phyloP scores from a whole-genome alignment of 2,113 vertebrate genomes.

The Cyprinus carpio region DNA sequence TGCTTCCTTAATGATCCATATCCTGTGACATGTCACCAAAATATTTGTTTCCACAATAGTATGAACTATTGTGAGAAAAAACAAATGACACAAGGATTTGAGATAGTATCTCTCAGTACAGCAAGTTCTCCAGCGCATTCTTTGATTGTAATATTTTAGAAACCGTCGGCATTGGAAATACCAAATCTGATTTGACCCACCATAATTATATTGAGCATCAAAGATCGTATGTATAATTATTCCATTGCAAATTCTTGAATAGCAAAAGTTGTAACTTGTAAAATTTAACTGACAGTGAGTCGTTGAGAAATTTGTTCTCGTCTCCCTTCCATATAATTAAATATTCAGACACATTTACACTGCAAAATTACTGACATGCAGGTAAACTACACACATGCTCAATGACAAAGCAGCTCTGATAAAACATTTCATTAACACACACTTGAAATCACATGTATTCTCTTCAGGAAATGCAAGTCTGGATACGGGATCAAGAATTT shows the following conservation, averaged over 20 bases:
- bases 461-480: not conserved
- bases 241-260: not conserved
- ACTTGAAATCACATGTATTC: constrained; percentile 5
- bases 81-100: not conserved
- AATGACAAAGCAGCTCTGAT: not conserved
- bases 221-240: not conserved
- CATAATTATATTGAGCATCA: not conserved
- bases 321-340: not conserved
- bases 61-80: not conserved
- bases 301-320: not conserved
- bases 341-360: not conserved
- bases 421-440: not conserved
- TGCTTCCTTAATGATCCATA: constrained; percentile 11
- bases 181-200: not conserved
- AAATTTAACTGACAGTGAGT: not conserved
- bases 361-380: not conserved
- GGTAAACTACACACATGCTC: not conserved
- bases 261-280: not conserved
- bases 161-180: too few species aligned
- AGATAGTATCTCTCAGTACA: not conserved
- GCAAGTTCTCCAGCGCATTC: not conserved
- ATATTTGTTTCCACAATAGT: not conserved
- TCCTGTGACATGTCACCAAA: not conserved
- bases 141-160: too few species aligned
- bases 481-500: not conserved